Conservation (phyloP, 2,888 invertebrate species). For the Nymphalis urticae region DNA sequence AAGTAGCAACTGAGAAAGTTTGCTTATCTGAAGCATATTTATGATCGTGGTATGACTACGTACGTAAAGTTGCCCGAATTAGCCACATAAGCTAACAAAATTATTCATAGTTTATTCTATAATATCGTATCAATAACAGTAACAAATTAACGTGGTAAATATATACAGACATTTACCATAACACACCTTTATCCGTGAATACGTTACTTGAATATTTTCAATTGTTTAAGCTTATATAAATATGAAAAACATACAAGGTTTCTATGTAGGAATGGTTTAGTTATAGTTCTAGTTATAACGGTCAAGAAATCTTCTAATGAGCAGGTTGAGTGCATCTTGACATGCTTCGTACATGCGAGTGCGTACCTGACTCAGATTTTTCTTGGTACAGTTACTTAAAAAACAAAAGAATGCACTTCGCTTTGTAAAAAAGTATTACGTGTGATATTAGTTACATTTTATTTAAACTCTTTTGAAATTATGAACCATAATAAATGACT, state of each 20-base stretch:
- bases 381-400: conserved; percentile 23
- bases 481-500: not conserved
- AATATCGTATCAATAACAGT: not conserved
- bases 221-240: not conserved
- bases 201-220: not conserved
- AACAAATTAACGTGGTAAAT: too few species aligned
- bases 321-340: conserved; percentile 25
- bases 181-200: too few species aligned
- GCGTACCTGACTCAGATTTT: conserved; percentile 35
- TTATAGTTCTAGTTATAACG: conserved; percentile 24
- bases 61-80: conserved; percentile 14
- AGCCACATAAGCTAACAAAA: conserved; percentile 12
- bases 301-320: conserved; percentile 33
- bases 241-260: not conserved
- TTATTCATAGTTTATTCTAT: not conserved
- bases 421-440: not conserved
- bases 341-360: conserved; percentile 25
- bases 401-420: not conserved
- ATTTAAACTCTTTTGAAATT: not conserved
- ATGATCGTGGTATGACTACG: conserved; percentile 16
- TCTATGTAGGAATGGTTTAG: not conserved
- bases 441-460: not conserved
- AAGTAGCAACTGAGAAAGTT: conserved; percentile 28
- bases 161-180: too few species aligned
- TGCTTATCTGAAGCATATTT: conserved; percentile 34